Conservation (phyloP, 35 echinoderm and acorn worm genomes). For the Hemicentrotus pulcherrimus region DNA sequence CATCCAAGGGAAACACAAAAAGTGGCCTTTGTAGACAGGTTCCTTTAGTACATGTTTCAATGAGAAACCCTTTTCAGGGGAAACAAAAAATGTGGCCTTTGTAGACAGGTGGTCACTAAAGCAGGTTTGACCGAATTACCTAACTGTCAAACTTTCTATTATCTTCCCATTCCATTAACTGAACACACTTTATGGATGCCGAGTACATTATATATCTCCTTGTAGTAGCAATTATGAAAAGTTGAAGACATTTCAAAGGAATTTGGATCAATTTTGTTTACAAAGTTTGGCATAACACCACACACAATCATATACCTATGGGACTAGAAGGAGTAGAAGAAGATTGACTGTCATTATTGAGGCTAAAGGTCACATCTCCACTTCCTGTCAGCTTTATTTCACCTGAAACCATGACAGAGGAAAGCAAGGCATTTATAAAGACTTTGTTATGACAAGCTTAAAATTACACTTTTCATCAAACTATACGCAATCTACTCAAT, state of each 20-base stretch:
- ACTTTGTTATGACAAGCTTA: background rate
- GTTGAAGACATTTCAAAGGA: background rate
- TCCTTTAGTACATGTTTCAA: no score
- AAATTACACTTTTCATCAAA: background rate
- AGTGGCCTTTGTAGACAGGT: no score
- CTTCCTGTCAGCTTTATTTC: slow-evolving; percentile 15
- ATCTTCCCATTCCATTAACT: no score
- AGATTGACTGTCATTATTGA: background rate
- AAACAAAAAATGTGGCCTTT: no score
- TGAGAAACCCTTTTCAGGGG: no score
- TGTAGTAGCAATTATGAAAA: background rate
- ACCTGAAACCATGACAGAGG: background rate
- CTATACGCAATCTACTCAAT: background rate
- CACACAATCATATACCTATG: slow-evolving; percentile 17
- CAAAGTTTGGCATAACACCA: background rate
- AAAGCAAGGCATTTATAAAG: background rate
- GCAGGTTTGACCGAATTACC: no score
- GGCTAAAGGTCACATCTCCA: slow-evolving; percentile 26
- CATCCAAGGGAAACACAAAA: no score
- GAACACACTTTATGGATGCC: no score
- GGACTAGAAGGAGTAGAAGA: slow-evolving; percentile 4
- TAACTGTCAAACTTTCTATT: no score
- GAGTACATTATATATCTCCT: no score
- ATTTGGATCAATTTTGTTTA: background rate
- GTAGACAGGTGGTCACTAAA: no score